Evolutionary conservation across 2,797 vertebrate species (phyloP), one percentile per base, ranked within the genome.

Genomic region (Thaleichthys pacificus): DNA sequence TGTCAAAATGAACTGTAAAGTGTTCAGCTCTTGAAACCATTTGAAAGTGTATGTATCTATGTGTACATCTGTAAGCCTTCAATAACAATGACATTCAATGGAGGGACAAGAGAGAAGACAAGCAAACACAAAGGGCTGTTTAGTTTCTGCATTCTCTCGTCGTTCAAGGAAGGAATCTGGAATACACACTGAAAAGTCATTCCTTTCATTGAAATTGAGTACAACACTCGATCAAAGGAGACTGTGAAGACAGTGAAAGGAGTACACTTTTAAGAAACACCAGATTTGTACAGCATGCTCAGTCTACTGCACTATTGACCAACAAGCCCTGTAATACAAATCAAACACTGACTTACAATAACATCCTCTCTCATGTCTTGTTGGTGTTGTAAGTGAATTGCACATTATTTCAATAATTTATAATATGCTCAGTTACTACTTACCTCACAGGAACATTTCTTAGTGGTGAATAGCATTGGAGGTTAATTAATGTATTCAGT

Each of bases 401-500:
- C 7, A 56, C 17, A n/a, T 56, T 5, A 17, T 56, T 17, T 6
- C n/a, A n/a, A n/a, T 56, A 1, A 56, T 56, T 56, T 17, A 56
- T 56, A n/a, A 56, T 17, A 56, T 1, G 6, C 15, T 56, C 7
- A 19, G 19, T 56, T n/a, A 56, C 4, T 56, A 56, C 15, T n/a
- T n/a, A 56, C 51, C 7, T n/a, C 8, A n/a, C 19, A 56, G 51
- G 17, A 30, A 58, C 35, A 81, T 80, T 81, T 77, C 76, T 82
- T 65, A 77, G 63, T 70, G 65, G 51, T 77, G 19, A 56, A n/a
- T n/a, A 56, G 5, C 51, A 56, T 15, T 79, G 74, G 66, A 84
- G 84, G 85, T 87, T 80, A 80, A 78, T 86, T 77, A 79, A 86
- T 87, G 86, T 87, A 85, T 87, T 86, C 69, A 81, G 77, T 84